Percentiles rank a stretch among this genome's conserved stretches.
Conservation (phyloP, 2,888 invertebrate species). For the Tortrix viridana region DNA sequence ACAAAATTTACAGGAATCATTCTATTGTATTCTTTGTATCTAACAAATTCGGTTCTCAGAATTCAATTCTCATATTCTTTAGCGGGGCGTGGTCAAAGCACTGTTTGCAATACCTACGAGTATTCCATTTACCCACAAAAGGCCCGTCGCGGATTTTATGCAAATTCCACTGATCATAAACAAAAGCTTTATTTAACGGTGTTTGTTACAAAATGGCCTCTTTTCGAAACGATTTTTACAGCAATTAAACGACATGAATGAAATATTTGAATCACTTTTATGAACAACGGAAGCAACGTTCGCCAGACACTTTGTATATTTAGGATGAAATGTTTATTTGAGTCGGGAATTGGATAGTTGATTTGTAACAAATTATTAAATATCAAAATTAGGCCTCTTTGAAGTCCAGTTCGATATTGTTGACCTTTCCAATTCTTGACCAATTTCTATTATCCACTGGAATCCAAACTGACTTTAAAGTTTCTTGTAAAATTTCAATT, state of each 20-base stretch:
- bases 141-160: constrained; percentile 27
- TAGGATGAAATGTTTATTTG: too few relatives aligned
- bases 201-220: constrained; percentile 26
- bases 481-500: too few relatives aligned
- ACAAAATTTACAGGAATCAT: neutral
- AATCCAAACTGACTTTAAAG: too few relatives aligned
- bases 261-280: neutral
- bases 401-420: too few relatives aligned
- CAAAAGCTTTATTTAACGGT: constrained; percentile 32
- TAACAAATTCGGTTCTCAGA: neutral
- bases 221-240: constrained; percentile 11
- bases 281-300: constrained; percentile 1
- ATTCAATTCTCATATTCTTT: constrained; percentile 3
- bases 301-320: neutral
- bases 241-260: constrained; percentile 18
- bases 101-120: constrained; percentile 26
- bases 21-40: neutral
- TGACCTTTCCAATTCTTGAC: too few relatives aligned
- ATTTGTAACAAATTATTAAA: too few relatives aligned
- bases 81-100: constrained; percentile 12
- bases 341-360: too few relatives aligned
- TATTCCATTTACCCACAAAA: constrained; percentile 14
- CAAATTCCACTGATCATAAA: constrained; percentile 33
- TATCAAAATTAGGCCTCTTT: too few relatives aligned
- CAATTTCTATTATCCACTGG: too few relatives aligned